A percentile compares a stretch with the other conserved stretches of the same genome.
These are phyloP conservation scores for Myathropa florea DNA, from an alignment of 2,888 invertebrate species.

Conservation along the genomic window DNA sequence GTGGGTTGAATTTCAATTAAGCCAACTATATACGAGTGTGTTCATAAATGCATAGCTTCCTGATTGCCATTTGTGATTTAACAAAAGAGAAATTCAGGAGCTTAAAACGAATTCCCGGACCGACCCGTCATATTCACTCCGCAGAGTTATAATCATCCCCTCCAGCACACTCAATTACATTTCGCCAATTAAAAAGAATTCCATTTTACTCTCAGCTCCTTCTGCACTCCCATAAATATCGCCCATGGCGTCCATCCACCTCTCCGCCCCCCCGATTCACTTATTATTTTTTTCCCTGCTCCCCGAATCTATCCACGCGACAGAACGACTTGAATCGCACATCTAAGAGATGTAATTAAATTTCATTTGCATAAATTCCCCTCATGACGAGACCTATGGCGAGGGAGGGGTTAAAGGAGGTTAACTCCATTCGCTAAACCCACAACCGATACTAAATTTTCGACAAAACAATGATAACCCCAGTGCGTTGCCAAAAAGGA, in stretches of 20 bases:
- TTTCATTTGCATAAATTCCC: conserved; percentile 43
- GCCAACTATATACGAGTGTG: background rate
- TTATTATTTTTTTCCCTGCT: background rate
- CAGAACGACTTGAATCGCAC: conserved; percentile 13
- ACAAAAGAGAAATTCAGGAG: background rate
- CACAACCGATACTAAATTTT: conserved; percentile 34
- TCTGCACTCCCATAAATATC: background rate
- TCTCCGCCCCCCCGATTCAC: background rate
- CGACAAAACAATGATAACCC: conserved; percentile 35
- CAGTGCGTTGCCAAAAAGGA: background rate
- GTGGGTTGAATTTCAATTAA: background rate
- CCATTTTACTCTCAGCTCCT: background rate
- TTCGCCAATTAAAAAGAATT: conserved; percentile 32
- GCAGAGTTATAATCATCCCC: conserved; percentile 11
- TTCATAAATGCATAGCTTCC: background rate
- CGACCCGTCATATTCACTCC: background rate
- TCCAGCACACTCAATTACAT: conserved; percentile 1
- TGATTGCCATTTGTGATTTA: background rate
- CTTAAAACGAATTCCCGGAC: background rate
- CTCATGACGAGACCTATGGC: background rate
- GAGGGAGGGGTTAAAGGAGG: no score
- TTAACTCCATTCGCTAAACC: background rate
- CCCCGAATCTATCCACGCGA: background rate
- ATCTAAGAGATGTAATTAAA: conserved; percentile 43
- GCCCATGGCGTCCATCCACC: background rate